phyloP scores from a whole-genome alignment of 2,113 vertebrate genomes.

The Panthera leo region DNA sequence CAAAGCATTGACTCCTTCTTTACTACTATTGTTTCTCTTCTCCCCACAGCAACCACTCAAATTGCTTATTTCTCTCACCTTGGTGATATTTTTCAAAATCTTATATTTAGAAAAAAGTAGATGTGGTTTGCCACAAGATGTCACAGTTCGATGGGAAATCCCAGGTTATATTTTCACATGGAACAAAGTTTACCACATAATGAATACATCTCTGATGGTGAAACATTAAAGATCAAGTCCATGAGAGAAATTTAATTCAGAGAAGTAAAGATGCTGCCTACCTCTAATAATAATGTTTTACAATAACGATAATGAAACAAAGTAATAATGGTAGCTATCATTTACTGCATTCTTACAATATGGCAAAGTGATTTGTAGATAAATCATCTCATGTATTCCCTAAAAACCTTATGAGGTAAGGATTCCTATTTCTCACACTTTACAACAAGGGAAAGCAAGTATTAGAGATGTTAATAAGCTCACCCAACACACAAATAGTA shows the following conservation, averaged over 20 bases:
- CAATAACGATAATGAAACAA: neutral
- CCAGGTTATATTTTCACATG: neutral
- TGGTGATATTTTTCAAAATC: neutral
- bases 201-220: neutral
- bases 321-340: neutral
- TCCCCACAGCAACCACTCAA: neutral
- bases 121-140: neutral
- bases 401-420: neutral
- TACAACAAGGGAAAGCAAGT: neutral
- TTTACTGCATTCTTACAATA: neutral
- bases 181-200: neutral
- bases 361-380: neutral
- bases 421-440: neutral
- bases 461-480: neutral
- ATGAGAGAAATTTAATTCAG: neutral
- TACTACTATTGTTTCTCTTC: neutral
- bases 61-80: neutral
- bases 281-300: neutral
- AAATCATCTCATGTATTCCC: neutral
- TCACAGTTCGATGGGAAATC: neutral
- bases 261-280: neutral
- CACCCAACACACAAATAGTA: neutral
- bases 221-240: neutral
- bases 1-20: neutral
- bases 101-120: neutral